These are phyloP conservation scores for Aselliscus stoliczkanus DNA, from an alignment of 2,797 vertebrate species.

Conservation along the genomic window DNA sequence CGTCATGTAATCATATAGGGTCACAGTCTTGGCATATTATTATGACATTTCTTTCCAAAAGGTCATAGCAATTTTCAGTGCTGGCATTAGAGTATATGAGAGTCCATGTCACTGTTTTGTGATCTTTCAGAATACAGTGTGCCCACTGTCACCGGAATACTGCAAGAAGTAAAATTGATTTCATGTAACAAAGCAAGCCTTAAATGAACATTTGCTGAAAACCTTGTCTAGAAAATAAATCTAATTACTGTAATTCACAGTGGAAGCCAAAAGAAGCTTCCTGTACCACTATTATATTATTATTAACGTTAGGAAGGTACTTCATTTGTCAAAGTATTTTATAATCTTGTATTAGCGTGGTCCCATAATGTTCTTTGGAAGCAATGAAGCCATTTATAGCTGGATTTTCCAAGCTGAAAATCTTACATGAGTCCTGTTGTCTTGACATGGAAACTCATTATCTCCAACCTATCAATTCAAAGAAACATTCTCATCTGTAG, in stretches of 20 bases:
- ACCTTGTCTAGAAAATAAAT: slow-evolving; percentile 53
- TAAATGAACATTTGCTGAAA: slow-evolving; percentile 33
- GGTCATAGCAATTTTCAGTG: neutral
- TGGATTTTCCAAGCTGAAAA: neutral
- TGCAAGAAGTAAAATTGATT: slow-evolving; percentile 1
- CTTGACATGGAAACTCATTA: neutral
- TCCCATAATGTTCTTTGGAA: neutral
- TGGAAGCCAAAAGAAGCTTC: slow-evolving; percentile 42
- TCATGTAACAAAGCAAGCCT: neutral
- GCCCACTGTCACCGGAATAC: neutral
- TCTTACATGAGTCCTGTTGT: slow-evolving; percentile 36
- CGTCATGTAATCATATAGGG: neutral
- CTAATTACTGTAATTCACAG: slow-evolving; percentile 55
- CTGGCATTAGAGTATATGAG: rapidly evolving
- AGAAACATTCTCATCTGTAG: neutral
- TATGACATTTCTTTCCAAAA: neutral
- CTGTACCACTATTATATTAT: slow-evolving; percentile 2
- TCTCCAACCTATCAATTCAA: neutral
- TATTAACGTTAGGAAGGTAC: slow-evolving; percentile 32
- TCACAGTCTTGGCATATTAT: neutral
- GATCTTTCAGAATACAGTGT: neutral
- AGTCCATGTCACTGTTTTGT: neutral
- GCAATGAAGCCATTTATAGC: slow-evolving; percentile 49
- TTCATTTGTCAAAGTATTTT: slow-evolving; percentile 38
- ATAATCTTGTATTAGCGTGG: slow-evolving; percentile 39